Base-by-base conservation (phyloP, 2,113 vertebrate genomes). In the Stigmatopora argus region DNA sequence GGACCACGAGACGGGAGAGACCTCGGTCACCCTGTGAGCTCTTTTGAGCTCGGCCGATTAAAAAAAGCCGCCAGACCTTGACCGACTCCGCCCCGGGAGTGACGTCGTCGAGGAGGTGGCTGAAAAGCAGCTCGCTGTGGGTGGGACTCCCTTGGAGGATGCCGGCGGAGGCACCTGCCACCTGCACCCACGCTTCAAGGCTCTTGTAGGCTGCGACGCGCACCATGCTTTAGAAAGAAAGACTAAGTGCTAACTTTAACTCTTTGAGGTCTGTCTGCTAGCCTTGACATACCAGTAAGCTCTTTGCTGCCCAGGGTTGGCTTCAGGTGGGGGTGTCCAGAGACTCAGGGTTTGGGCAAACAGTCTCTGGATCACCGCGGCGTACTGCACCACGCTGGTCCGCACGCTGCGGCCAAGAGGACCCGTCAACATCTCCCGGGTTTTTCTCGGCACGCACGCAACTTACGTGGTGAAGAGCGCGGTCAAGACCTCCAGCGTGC, bases 381-480 rank as follows among this genome's bases (percentile, higher is more conserved):
- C 90, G 46, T 92, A 94, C 58, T 92, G 93, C 38, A 93, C 79
- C 84, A 95, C 89, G 44, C 92, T 86, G 21, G 88, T 72, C 15
- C 92, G 90, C 10, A 92, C 83, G 76, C 94, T 91, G 74, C 1
- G 63, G 69, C 1, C 18, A 71, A 74, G 68, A 12, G 41, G 8
- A 78, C 18, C 10, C 9, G 12, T 19, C 45, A 65, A 31, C 3
- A 3, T 12, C 64, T 58, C 47, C 53, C 47, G 55, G 15, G 7
- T 63, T n/a, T 63, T 34, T 12, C 5, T 14, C 3, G 1, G n/a
- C 19, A 23, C 35, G 2, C 52, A 41, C 8, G 7, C 0, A 71
- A 92, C 94, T 92, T 79, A 96, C 94, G 78, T 86, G 1, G 92
- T 83, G 74, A 96, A 93, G 38, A 95, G 90, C 0, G 91, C 86